These are phyloP conservation scores for Psococerastis gibbosa DNA, from an alignment of 2,888 invertebrate genomes.

Conservation along the genomic window DNA sequence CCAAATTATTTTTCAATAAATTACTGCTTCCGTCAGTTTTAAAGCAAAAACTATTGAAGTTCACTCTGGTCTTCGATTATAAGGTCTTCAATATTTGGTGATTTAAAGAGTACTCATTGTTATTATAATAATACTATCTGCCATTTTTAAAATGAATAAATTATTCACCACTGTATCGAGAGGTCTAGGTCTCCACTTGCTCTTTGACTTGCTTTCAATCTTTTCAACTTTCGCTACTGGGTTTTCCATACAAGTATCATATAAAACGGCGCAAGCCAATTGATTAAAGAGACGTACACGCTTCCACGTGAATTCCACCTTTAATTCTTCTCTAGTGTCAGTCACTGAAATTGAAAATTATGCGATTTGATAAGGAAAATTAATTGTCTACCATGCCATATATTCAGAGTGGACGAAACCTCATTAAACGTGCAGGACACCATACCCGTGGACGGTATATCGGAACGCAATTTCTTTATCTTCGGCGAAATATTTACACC, in stretches of 20 bases:
- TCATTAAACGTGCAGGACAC: too few relatives aligned
- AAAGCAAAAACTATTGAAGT: neutral
- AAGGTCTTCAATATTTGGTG: too few relatives aligned
- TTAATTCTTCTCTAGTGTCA: conserved; percentile 53
- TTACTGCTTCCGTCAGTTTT: too few relatives aligned
- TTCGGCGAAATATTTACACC: too few relatives aligned
- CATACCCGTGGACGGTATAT: too few relatives aligned
- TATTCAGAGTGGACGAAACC: too few relatives aligned
- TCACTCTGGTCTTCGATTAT: too few relatives aligned
- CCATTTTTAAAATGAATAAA: too few relatives aligned
- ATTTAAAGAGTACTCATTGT: neutral
- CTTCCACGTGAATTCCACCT: conserved; percentile 77
- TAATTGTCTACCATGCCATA: too few relatives aligned
- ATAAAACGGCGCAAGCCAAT: conserved; percentile 56
- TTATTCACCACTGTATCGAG: conserved; percentile 79
- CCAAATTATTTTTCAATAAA: too few relatives aligned
- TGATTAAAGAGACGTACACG: conserved; percentile 75
- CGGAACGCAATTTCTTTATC: too few relatives aligned
- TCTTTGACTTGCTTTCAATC: conserved; percentile 72
- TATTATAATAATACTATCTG: conserved; percentile 7
- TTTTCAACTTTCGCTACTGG: conserved; percentile 53
- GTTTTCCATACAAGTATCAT: conserved; percentile 59
- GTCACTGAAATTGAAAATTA: conserved; percentile 37
- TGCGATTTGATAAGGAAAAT: too few relatives aligned
- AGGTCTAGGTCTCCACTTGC: conserved; percentile 89